Conservation (phyloP, 2,888 invertebrate species). For the Thecocarcelia acutangulata region DNA sequence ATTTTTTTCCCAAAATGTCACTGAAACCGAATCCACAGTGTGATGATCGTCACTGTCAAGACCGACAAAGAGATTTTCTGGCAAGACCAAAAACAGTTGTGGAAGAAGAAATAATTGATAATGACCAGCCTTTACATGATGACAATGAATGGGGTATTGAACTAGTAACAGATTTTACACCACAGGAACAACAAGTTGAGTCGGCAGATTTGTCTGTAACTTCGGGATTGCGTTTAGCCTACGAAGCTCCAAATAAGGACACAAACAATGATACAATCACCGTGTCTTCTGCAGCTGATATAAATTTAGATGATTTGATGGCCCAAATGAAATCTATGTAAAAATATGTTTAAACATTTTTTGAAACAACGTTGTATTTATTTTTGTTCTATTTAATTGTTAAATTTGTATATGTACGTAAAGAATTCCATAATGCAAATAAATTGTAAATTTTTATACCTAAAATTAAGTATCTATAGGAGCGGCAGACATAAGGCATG, state of each 20-base stretch:
- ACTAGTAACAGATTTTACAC: conserved; percentile 82
- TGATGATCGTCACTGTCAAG: conserved; percentile 90
- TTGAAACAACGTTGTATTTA: neutral
- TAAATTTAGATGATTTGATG: conserved; percentile 94
- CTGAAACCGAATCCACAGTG: conserved; percentile 96
- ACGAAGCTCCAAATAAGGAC: conserved; percentile 85
- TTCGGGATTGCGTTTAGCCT: conserved; percentile 85
- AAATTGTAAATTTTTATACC: neutral
- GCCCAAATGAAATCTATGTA: conserved; percentile 94
- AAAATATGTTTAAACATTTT: neutral
- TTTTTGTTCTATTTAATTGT: no score
- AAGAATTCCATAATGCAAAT: neutral
- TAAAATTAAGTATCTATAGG: no score
- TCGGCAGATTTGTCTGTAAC: neutral
- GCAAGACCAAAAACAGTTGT: conserved; percentile 82
- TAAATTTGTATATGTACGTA: neutral
- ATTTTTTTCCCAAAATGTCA: conserved; percentile 97
- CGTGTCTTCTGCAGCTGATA: conserved; percentile 77
- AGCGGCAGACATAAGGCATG: no score
- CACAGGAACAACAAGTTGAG: conserved; percentile 74
- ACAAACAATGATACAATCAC: conserved; percentile 75
- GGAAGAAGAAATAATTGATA: conserved; percentile 81
- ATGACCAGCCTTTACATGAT: conserved; percentile 88
- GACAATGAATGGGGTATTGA: conserved; percentile 97
- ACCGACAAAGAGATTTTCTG: conserved; percentile 85